Conservation (phyloP, 2,888 invertebrate genomes). For the Neocrepidodera transversa region DNA sequence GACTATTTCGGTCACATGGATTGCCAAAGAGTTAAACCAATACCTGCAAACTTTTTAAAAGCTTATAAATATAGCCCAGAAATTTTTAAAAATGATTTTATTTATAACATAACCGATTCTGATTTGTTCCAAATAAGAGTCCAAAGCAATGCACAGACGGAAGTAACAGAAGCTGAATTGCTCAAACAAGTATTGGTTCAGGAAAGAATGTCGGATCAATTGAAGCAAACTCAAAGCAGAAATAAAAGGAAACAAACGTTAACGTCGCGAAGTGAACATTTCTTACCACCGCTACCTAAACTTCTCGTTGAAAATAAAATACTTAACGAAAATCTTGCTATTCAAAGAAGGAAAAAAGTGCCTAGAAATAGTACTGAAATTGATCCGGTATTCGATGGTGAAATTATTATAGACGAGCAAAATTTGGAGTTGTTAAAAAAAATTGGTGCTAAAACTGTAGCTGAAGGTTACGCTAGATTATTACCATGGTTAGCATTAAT, state of each 20-base stretch:
- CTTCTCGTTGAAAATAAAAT: background rate
- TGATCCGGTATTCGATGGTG: slow-evolving; percentile 44
- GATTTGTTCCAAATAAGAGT: slow-evolving; percentile 29
- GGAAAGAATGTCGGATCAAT: background rate
- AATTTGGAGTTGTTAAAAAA: slow-evolving; percentile 42
- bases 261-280: slow-evolving; percentile 16
- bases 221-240: background rate
- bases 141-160: background rate
- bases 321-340: slow-evolving; percentile 22
- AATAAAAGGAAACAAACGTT: slow-evolving; percentile 42
- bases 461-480: slow-evolving; percentile 46
- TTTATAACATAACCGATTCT: slow-evolving; percentile 33
- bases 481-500: slow-evolving; percentile 50
- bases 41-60: slow-evolving; percentile 10
- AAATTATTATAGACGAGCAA: slow-evolving; percentile 40
- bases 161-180: slow-evolving; percentile 28
- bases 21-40: slow-evolving; percentile 26
- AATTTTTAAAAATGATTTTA: slow-evolving; percentile 32
- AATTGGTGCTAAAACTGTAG: slow-evolving; percentile 39
- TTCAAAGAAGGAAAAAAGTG: slow-evolving; percentile 31
- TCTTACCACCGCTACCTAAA: too few species aligned
- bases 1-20: slow-evolving; percentile 10
- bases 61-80: background rate
- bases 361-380: background rate
- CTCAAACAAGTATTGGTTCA: slow-evolving; percentile 22